A percentile compares a stretch with the other conserved stretches of the same genome.
These are phyloP conservation scores for Ganaspis brasiliensis DNA, from an alignment of 2,888 invertebrate genomes.

Conservation along the genomic window DNA sequence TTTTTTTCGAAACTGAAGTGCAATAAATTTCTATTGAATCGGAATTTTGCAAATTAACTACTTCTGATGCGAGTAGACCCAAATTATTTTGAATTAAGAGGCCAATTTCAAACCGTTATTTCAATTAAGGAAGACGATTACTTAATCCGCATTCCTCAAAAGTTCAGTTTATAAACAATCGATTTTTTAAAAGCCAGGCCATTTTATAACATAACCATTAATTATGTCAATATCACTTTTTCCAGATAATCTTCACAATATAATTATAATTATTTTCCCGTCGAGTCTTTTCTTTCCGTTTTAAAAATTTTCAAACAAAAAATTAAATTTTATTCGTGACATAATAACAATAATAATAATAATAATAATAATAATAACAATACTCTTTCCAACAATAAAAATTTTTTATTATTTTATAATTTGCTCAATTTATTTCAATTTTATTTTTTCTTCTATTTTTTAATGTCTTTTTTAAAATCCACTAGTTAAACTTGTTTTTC, in stretches of 20 bases:
- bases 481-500: no score
- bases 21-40: neutral
- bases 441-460: no score
- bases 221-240: neutral
- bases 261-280: neutral
- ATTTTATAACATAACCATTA: neutral
- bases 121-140: constrained; percentile 9
- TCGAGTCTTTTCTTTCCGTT: neutral
- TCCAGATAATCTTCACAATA: neutral
- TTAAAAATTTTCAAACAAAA: neutral
- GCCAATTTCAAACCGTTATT: constrained; percentile 3
- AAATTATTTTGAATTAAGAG: neutral
- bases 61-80: neutral
- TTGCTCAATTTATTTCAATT: no score
- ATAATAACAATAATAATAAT: neutral
- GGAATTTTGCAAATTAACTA: neutral
- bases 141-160: neutral
- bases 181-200: neutral
- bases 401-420: no score
- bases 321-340: neutral
- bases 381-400: no score
- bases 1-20: no score
- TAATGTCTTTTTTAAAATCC: neutral
- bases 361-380: constrained; percentile 2
- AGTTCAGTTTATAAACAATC: neutral